A percentile compares a stretch with the other conserved stretches of the same genome.
Evolutionary conservation across 2,113 vertebrate genomes (phyloP).

Genomic region (Octodon degus): DNA sequence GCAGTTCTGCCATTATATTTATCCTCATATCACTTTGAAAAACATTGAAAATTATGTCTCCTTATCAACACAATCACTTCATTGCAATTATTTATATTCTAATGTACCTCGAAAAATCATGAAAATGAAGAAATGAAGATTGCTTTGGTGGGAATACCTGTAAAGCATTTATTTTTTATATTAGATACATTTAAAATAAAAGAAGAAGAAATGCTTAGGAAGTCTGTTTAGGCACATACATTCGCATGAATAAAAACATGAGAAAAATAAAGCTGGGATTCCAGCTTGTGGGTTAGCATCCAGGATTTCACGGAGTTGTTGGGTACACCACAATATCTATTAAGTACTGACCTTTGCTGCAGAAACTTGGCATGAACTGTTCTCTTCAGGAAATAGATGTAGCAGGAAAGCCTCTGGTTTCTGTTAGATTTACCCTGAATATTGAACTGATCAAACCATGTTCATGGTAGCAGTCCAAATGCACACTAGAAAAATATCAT

Average conservation of each 20-base stretch:
- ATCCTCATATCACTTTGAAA: background rate
- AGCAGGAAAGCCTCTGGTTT: slow-evolving; percentile 61
- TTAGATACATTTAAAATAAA: background rate
- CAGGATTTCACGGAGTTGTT: slow-evolving; percentile 62
- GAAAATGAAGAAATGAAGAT: slow-evolving; percentile 27
- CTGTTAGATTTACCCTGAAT: slow-evolving; percentile 50
- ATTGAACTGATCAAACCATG: slow-evolving; percentile 42
- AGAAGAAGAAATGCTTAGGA: slow-evolving; percentile 22
- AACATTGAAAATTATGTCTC: background rate
- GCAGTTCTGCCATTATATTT: background rate
- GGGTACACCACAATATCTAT: slow-evolving; percentile 53
- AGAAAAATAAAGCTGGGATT: slow-evolving; percentile 11
- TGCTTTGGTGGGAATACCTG: background rate
- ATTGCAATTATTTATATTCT: background rate
- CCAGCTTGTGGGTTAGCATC: slow-evolving; percentile 50
- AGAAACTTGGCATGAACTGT: slow-evolving; percentile 43
- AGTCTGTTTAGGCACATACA: slow-evolving; percentile 9
- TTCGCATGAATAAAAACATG: slow-evolving; percentile 13
- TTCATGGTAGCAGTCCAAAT: slow-evolving; percentile 47
- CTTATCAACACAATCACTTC: background rate
- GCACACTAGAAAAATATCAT: slow-evolving; percentile 23
- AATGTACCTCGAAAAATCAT: background rate
- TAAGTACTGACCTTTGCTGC: slow-evolving; percentile 66
- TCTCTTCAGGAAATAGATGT: slow-evolving; percentile 62
- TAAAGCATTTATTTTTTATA: background rate